Conservation (phyloP, 2,113 vertebrate genomes). For the Pungitius pungitius region DNA sequence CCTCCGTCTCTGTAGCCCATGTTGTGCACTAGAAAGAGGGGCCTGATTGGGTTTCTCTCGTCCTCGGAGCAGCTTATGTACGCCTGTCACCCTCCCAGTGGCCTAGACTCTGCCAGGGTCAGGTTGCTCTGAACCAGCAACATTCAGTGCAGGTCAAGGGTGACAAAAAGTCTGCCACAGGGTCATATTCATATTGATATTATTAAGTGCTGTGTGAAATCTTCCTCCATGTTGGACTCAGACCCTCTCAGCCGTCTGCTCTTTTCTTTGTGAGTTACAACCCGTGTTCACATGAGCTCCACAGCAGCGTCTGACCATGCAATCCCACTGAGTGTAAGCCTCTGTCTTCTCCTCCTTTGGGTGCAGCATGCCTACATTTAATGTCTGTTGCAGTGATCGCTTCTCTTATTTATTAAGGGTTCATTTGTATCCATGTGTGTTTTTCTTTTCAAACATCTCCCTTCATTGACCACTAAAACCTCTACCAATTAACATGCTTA, state of each 20-base stretch:
- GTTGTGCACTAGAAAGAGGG: conserved; percentile 54
- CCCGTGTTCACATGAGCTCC: conserved; percentile 12
- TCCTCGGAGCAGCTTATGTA: conserved; percentile 54
- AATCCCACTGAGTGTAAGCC: conserved; percentile 50
- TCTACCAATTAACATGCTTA: conserved; percentile 34
- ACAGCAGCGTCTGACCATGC: conserved; percentile 19
- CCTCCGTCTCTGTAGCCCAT: conserved; percentile 37
- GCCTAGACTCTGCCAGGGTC: conserved; percentile 55
- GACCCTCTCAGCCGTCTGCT: conserved; percentile 8
- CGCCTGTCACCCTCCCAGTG: conserved; percentile 49
- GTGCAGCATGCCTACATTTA: conserved; percentile 37
- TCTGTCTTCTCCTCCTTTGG: conserved; percentile 48
- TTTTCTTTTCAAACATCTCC: conserved; percentile 14
- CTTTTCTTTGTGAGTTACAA: conserved; percentile 20
- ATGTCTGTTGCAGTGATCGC: conserved; percentile 42
- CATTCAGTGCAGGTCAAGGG: conserved; percentile 39
- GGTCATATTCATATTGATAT: background rate
- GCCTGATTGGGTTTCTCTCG: conserved; percentile 72
- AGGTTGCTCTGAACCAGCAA: conserved; percentile 55
- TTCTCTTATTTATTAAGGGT: conserved; percentile 49
- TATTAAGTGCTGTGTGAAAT: background rate
- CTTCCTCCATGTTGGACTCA: background rate
- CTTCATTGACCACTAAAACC: conserved; percentile 39
- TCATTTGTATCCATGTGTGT: conserved; percentile 41
- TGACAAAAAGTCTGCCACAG: conserved; percentile 1